phyloP scores from a whole-genome alignment of 2,888 invertebrate genomes.

The Amblyjoppa fuscipennis region DNA sequence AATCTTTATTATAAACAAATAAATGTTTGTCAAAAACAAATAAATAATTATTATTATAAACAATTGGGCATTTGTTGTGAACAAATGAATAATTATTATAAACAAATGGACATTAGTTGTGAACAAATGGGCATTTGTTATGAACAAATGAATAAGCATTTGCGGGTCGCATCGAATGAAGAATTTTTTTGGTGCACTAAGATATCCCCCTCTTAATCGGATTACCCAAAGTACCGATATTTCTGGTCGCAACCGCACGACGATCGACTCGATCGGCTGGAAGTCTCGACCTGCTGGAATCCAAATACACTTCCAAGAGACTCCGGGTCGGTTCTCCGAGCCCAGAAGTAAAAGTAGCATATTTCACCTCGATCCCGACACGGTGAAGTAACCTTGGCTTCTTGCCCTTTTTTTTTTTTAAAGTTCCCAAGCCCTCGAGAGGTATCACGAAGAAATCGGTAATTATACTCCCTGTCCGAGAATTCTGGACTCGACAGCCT shows the following conservation, averaged over 20 bases:
- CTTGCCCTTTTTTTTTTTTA: constrained; percentile 26
- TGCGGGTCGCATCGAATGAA: no score
- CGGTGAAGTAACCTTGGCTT: constrained; percentile 57
- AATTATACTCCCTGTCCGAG: constrained; percentile 61
- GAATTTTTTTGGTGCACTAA: neutral
- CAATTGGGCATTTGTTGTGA: no score
- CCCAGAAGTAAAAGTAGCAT: constrained; percentile 31
- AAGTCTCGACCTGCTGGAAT: constrained; percentile 8
- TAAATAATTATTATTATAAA: no score
- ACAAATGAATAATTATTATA: no score
- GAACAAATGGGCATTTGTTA: no score
- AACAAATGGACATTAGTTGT: no score
- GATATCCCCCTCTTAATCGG: neutral
- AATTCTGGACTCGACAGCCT: constrained; percentile 63
- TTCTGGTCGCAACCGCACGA: neutral
- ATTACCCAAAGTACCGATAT: constrained; percentile 6
- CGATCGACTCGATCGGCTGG: neutral
- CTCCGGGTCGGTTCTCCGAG: neutral
- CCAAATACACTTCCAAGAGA: neutral
- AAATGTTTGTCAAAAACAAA: no score
- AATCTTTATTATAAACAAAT: no score
- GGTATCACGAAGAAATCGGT: constrained; percentile 65
- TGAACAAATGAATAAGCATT: no score
- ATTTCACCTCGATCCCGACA: constrained; percentile 42
- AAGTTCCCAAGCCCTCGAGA: constrained; percentile 33